phyloP scores from a whole-genome alignment of 1,140 invertebrate species.

The Tachypleus tridentatus region DNA sequence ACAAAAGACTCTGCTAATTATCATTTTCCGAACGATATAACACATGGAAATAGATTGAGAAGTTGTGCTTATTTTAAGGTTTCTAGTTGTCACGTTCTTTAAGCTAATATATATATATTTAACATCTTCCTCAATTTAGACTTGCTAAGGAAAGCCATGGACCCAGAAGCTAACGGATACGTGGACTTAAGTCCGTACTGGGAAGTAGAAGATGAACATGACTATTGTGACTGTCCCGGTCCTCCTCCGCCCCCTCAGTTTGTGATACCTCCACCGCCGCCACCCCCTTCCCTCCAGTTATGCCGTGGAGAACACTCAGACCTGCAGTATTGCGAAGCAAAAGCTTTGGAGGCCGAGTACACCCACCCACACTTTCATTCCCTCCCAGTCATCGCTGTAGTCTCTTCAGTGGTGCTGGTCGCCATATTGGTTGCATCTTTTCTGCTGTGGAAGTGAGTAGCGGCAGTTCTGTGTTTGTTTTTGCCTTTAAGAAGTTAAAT shows the following conservation, averaged over 20 bases:
- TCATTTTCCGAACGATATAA: too few relatives aligned
- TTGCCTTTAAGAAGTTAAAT: too few relatives aligned
- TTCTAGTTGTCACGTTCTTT: too few relatives aligned
- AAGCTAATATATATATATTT: too few relatives aligned
- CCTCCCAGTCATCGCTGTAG: conserved; percentile 21
- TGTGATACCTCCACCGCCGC: conserved; percentile 13
- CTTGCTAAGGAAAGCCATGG: background rate
- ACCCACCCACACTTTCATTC: conserved; percentile 21
- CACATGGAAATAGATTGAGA: too few relatives aligned
- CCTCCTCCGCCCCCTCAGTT: conserved; percentile 12
- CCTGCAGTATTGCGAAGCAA: conserved; percentile 21
- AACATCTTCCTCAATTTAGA: too few relatives aligned
- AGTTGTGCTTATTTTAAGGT: too few relatives aligned
- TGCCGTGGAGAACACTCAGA: conserved; percentile 6
- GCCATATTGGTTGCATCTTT: conserved; percentile 20
- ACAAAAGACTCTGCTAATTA: too few relatives aligned
- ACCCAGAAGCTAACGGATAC: background rate
- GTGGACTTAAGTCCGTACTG: background rate
- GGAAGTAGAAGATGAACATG: conserved; percentile 2
- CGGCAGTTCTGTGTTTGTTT: too few relatives aligned
- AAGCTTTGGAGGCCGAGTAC: conserved; percentile 20
- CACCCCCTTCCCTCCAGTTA: conserved; percentile 7
- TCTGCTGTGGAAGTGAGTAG: conserved; percentile 23
- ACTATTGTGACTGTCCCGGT: conserved; percentile 11
- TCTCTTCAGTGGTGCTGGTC: conserved; percentile 19